phyloP scores from a whole-genome alignment of 2,797 vertebrate species.

The Notoglanidium macrostoma region DNA sequence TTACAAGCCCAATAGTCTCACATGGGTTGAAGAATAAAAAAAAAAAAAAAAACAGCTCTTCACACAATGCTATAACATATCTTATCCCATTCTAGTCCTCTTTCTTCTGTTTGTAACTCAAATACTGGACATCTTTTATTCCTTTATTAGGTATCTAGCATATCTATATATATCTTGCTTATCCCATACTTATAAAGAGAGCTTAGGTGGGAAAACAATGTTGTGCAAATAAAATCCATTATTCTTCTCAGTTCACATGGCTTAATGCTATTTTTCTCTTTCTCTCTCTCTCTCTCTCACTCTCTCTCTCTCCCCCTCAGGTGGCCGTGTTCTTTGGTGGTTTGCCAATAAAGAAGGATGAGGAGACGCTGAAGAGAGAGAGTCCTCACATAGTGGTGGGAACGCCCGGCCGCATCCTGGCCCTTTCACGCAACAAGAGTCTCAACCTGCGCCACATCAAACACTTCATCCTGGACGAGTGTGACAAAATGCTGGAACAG shows the following conservation, averaged over 20 bases:
- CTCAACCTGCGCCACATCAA: slow-evolving; percentile 84
- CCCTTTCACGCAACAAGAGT: slow-evolving; percentile 80
- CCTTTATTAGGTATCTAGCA: background rate
- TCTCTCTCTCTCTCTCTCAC: background rate
- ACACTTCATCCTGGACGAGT: slow-evolving; percentile 85
- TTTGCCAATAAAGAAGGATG: slow-evolving; percentile 83
- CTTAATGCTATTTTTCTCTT: background rate
- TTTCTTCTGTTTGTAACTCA: background rate
- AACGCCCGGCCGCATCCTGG: slow-evolving; percentile 80
- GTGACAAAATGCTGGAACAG: slow-evolving; percentile 86
- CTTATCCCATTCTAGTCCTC: background rate
- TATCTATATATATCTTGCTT: background rate
- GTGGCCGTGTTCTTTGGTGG: slow-evolving; percentile 84
- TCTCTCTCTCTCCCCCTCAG: slow-evolving; percentile 57
- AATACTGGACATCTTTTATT: background rate
- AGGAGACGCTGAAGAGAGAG: slow-evolving; percentile 83
- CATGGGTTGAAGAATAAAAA: background rate
- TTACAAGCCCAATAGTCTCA: background rate
- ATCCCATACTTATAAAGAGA: background rate
- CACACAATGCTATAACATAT: background rate
- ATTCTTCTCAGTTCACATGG: background rate
- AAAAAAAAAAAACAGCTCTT: background rate
- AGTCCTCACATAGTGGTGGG: slow-evolving; percentile 83
- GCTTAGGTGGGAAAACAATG: background rate
- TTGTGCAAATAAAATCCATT: background rate